phyloP scores from a whole-genome alignment of 30 jellyfish, hydroid and myxozoan genomes.

The Cassiopea xamachana region DNA sequence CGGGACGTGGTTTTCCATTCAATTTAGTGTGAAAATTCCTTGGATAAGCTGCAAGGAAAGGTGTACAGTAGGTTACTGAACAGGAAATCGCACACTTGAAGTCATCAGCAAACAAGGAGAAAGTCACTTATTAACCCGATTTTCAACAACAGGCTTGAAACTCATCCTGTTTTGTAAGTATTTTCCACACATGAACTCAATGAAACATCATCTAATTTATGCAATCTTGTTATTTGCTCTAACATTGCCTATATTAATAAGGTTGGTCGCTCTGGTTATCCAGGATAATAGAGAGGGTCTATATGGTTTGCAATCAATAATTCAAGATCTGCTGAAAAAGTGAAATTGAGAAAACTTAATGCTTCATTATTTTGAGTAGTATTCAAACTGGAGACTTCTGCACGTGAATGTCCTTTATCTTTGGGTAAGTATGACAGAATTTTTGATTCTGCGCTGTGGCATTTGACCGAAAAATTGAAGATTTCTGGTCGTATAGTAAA shows the following conservation, averaged over 20 bases:
- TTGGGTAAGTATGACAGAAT: too few relatives aligned
- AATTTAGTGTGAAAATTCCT: too few relatives aligned
- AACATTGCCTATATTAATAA: not conserved
- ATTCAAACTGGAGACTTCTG: not conserved
- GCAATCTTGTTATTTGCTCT: not conserved
- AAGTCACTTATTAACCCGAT: not conserved
- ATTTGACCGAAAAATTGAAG: too few relatives aligned
- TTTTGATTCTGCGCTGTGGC: too few relatives aligned
- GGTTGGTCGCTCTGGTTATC: slow-evolving; percentile 8
- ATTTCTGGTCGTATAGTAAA: too few relatives aligned
- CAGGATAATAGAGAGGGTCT: not conserved
- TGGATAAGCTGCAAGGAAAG: too few relatives aligned
- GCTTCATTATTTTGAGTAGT: not conserved
- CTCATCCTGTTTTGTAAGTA: not conserved
- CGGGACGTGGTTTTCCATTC: too few relatives aligned
- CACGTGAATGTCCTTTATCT: not conserved
- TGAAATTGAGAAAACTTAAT: not conserved
- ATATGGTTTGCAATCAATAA: not conserved
- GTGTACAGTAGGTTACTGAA: too few relatives aligned
- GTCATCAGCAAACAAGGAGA: not conserved
- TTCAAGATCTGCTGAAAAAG: not conserved
- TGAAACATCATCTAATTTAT: not conserved
- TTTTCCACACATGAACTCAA: not conserved
- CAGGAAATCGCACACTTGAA: not conserved
- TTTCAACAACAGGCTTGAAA: not conserved